These are phyloP conservation scores for Trissolcus japonicus DNA, from an alignment of 2,888 invertebrate species.

Conservation along the genomic window DNA sequence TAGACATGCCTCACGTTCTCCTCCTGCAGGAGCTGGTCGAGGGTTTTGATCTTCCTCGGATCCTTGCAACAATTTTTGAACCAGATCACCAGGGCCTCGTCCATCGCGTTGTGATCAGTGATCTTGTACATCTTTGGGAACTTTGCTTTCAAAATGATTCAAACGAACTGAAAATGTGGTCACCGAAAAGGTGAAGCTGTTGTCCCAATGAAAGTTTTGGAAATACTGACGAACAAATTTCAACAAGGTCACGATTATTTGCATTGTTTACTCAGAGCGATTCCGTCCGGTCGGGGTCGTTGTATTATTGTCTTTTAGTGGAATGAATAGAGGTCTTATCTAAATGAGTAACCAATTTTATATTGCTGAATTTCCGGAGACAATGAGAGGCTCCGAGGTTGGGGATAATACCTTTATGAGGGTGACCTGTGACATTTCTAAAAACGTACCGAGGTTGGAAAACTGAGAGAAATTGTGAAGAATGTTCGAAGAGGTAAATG, in stretches of 20 bases:
- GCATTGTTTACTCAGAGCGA: neutral
- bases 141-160: neutral
- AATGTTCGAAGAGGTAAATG: neutral
- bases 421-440: neutral
- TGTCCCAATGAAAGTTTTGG: neutral
- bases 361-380: too few relatives aligned
- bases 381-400: too few relatives aligned
- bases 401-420: too few relatives aligned
- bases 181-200: neutral
- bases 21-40: constrained; percentile 20
- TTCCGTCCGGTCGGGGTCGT: neutral
- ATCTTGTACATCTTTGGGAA: constrained; percentile 1
- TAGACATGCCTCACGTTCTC: constrained; percentile 13
- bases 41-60: neutral
- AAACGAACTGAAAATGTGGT: neutral
- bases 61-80: constrained; percentile 18
- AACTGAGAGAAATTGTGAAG: neutral
- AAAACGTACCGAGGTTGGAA: neutral
- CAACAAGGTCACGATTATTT: neutral
- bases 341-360: too few relatives aligned
- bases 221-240: neutral
- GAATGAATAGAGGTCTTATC: neutral
- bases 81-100: constrained; percentile 24
- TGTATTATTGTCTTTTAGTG: neutral
- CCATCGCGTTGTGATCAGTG: constrained; percentile 17